Evolutionary conservation across 2,113 vertebrate species (phyloP).

Genomic region (Chrysochloris asiatica): DNA sequence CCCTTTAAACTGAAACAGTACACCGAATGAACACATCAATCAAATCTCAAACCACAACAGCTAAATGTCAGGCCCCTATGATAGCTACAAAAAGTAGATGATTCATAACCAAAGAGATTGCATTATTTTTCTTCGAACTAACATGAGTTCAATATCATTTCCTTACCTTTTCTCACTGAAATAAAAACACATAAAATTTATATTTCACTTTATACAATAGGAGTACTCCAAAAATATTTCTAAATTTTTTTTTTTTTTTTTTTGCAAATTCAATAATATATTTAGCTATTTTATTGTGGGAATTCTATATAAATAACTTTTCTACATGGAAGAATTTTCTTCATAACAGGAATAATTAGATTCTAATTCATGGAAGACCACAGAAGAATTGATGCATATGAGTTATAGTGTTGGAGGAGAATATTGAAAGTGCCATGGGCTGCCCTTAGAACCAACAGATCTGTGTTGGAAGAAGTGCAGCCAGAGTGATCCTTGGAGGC

Average conservation of each 20-base stretch:
- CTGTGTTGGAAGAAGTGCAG: no score
- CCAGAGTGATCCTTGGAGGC: no score
- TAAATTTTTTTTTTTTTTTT: no score
- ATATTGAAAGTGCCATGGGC: no score
- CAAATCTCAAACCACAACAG: conserved; percentile 44
- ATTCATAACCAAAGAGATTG: not conserved
- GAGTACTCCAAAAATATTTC: not conserved
- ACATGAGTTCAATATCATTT: not conserved
- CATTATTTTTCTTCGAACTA: conserved; percentile 2
- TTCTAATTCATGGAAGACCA: no score
- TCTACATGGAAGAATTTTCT: not conserved
- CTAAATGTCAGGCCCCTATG: conserved; percentile 16
- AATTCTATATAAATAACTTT: conserved; percentile 35
- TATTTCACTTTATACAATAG: not conserved
- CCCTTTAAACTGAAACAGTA: conserved; percentile 1
- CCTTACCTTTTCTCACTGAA: conserved; percentile 11
- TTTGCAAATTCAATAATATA: no score
- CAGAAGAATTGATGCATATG: no score
- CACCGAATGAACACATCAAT: conserved; percentile 27
- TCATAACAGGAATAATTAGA: conserved; percentile 2
- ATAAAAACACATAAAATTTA: conserved; percentile 41
- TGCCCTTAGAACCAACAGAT: no score
- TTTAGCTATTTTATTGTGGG: not conserved
- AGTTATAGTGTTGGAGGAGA: no score
- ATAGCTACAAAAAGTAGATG: not conserved